phyloP scores from a whole-genome alignment of 2,797 vertebrate genomes.

The Parambassis ranga region DNA sequence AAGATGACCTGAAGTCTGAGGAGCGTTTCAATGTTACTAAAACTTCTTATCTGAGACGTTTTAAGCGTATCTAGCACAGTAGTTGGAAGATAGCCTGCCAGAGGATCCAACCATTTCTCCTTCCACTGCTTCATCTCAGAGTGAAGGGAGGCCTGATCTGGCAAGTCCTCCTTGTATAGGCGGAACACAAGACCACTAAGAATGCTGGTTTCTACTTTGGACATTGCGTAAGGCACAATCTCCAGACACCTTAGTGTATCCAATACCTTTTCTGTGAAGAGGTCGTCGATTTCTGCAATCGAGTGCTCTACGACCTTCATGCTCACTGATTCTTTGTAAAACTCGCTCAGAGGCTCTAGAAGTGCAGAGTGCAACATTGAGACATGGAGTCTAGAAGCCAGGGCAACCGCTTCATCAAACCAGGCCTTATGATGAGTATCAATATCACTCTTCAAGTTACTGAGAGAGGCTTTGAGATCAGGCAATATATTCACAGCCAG shows the following conservation, averaged over 20 bases:
- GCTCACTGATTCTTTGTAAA: conserved; percentile 79
- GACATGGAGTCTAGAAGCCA: conserved; percentile 75
- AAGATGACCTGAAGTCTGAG: conserved; percentile 81
- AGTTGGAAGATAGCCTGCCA: conserved; percentile 75
- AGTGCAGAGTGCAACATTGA: conserved; percentile 73
- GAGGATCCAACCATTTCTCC: conserved; percentile 79
- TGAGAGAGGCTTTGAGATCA: conserved; percentile 66
- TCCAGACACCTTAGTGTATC: conserved; percentile 81
- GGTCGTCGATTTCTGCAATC: conserved; percentile 71
- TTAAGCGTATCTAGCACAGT: conserved; percentile 81
- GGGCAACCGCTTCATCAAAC: conserved; percentile 77
- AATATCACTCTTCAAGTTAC: conserved; percentile 65
- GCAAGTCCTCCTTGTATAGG: conserved; percentile 80
- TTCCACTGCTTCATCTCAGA: conserved; percentile 80
- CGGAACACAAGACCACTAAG: conserved; percentile 71
- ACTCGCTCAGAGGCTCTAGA: conserved; percentile 74
- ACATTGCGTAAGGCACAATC: conserved; percentile 87
- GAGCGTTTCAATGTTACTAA: conserved; percentile 81
- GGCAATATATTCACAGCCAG: conserved; percentile 72
- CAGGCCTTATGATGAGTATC: conserved; percentile 77
- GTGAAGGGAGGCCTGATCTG: conserved; percentile 74
- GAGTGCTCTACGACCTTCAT: conserved; percentile 73
- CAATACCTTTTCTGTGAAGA: conserved; percentile 77
- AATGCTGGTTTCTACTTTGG: conserved; percentile 79
- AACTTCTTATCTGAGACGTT: conserved; percentile 77